Conservation (phyloP, 2,113 vertebrate genomes). For the mouse (Mus musculus) region GRCm39 chr5:85141001-85141500, state of each 20-base stretch:
- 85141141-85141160: background rate
- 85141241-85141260: background rate
- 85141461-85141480: background rate
- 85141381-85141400: background rate
- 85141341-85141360: background rate
- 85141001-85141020: background rate
- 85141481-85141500: background rate
- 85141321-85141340: background rate
- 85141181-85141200: background rate
- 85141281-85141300: background rate
- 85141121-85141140: background rate
- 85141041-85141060: background rate
- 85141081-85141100: background rate
- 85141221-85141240: background rate
- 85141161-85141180: background rate
- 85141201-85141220: background rate
- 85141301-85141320: background rate
- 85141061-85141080: background rate
- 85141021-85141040: background rate
- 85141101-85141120: background rate
- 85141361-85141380: accelerated
- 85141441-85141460: background rate
- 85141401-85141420: background rate
- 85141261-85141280: background rate
- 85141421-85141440: background rate